These are phyloP conservation scores for Phengaris alcon DNA, from an alignment of 2,888 invertebrate species.

Conservation along the genomic window DNA sequence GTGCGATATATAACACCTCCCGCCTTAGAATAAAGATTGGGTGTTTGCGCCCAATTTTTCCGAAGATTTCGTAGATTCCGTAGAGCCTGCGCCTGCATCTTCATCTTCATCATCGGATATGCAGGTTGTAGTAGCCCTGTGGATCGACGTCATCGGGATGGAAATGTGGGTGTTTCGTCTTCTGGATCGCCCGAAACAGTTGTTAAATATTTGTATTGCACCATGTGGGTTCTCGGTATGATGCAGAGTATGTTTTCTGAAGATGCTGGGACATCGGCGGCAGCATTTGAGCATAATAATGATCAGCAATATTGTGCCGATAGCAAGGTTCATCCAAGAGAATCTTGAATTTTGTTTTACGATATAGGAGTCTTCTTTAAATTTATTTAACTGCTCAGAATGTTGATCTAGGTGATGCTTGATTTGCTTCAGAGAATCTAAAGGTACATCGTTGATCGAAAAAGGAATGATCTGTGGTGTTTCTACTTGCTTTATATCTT, in stretches of 20 bases:
- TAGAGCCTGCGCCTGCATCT: neutral
- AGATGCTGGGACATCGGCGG: neutral
- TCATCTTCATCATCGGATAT: slow-evolving; percentile 32
- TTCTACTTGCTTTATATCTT: slow-evolving; percentile 16
- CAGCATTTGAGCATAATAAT: no score
- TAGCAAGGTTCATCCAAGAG: neutral
- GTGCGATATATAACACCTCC: no score
- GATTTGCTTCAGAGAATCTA: slow-evolving; percentile 35
- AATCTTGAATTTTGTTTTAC: slow-evolving; percentile 3
- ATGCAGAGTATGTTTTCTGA: neutral
- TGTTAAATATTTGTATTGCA: slow-evolving; percentile 37
- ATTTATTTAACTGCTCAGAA: slow-evolving; percentile 32
- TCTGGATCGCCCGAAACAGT: slow-evolving; percentile 34
- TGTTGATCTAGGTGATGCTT: slow-evolving; percentile 35
- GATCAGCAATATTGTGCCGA: neutral
- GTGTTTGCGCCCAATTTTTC: slow-evolving; percentile 33
- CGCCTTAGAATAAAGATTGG: slow-evolving; percentile 36
- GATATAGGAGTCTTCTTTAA: slow-evolving; percentile 29
- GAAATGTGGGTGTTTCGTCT: slow-evolving; percentile 15
- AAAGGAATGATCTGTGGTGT: slow-evolving; percentile 31
- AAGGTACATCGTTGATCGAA: slow-evolving; percentile 36
- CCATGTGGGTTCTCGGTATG: neutral
- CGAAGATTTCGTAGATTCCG: slow-evolving; percentile 1
- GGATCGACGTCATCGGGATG: slow-evolving; percentile 22
- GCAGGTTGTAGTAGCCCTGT: neutral